Evolutionary conservation across 2,888 invertebrate species (phyloP).

Genomic region (Pyrocoelia pectoralis): DNA sequence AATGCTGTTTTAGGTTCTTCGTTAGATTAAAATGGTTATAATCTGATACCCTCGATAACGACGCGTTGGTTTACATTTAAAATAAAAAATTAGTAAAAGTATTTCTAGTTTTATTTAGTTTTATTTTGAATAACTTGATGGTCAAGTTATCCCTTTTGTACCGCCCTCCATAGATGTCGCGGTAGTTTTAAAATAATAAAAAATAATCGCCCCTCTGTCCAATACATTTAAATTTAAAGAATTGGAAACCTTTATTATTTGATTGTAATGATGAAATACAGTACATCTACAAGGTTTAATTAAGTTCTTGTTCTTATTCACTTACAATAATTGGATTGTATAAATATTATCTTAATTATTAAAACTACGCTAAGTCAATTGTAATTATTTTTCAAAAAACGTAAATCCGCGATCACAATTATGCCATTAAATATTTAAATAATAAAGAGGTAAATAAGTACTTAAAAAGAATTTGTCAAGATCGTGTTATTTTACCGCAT

Average conservation of each 20-base stretch:
- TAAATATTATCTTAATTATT: conserved; percentile 27
- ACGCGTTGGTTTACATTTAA: too few species aligned
- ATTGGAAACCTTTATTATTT: conserved; percentile 23
- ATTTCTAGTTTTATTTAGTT: too few species aligned
- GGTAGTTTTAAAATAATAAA: too few species aligned
- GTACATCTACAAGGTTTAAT: conserved; percentile 25
- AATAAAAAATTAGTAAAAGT: too few species aligned
- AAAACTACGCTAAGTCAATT: conserved; percentile 17
- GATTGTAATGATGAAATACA: conserved; percentile 31
- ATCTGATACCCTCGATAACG: too few species aligned
- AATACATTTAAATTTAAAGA: conserved; percentile 11
- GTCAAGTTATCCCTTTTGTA: too few species aligned
- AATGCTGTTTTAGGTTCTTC: too few species aligned
- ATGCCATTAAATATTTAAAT: not conserved
- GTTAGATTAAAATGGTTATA: too few species aligned
- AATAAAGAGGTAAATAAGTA: not conserved
- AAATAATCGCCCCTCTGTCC: too few species aligned
- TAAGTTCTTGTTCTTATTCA: conserved; percentile 11
- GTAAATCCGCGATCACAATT: not conserved
- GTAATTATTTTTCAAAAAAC: not conserved
- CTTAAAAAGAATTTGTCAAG: conserved; percentile 19
- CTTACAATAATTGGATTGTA: conserved; percentile 16
- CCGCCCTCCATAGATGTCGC: too few species aligned
- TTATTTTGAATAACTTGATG: too few species aligned
- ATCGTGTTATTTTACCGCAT: conserved; percentile 22